A percentile compares a stretch with the other conserved stretches of the same genome.
These are phyloP conservation scores for Ophion ventricosus DNA, from an alignment of 2,888 invertebrate genomes.

Conservation along the genomic window DNA sequence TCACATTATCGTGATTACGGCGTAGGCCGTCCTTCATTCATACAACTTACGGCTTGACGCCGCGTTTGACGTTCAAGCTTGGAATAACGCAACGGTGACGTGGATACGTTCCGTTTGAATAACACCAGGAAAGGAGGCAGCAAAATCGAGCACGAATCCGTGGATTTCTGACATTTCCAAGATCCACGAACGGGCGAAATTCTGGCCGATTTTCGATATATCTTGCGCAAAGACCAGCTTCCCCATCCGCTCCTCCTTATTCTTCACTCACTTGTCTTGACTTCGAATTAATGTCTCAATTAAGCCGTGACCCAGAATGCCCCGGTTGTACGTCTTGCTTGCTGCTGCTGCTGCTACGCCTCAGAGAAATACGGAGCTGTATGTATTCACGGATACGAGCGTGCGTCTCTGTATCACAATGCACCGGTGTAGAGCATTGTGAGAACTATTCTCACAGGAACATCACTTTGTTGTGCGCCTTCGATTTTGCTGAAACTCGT, in stretches of 20 bases:
- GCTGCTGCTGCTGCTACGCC: conserved; percentile 30
- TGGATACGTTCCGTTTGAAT: background rate
- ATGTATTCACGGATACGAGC: background rate
- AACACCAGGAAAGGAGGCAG: background rate
- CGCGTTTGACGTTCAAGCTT: background rate
- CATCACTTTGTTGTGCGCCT: conserved; percentile 17
- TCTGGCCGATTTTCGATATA: background rate
- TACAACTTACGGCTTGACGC: background rate
- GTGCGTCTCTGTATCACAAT: conserved; percentile 8
- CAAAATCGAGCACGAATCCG: background rate
- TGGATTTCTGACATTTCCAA: background rate
- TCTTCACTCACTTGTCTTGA: conserved; percentile 46
- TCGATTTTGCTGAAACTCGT: conserved; percentile 8
- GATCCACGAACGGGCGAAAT: background rate
- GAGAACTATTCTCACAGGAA: conserved; percentile 46
- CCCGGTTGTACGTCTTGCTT: conserved; percentile 54
- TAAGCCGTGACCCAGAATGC: conserved; percentile 69
- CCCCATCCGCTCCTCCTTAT: conserved; percentile 22
- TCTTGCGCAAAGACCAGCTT: conserved; percentile 13
- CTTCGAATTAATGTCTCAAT: conserved; percentile 70
- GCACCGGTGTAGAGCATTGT: conserved; percentile 28
- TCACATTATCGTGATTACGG: background rate
- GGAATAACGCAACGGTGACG: no score
- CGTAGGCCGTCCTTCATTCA: background rate
- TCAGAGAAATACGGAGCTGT: conserved; percentile 44